Conservation (phyloP, 2,113 vertebrate genomes). For the Aix galericulata region DNA sequence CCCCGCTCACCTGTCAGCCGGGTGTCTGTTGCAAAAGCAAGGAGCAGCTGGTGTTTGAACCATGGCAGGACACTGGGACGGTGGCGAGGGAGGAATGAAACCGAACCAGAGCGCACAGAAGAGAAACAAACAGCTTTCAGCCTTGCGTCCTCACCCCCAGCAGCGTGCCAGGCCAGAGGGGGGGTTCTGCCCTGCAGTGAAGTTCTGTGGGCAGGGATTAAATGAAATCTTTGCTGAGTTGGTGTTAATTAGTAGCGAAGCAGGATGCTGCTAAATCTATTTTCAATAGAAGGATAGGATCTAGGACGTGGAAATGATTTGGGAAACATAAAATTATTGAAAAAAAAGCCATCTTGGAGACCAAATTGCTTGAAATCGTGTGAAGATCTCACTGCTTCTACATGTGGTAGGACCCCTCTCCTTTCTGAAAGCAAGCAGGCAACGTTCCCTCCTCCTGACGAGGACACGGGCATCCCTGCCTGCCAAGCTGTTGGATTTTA, state of each 20-base stretch:
- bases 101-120: background rate
- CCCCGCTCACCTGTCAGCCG: background rate
- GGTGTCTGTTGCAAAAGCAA: background rate
- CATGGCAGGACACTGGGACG: background rate
- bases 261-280: background rate
- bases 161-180: background rate
- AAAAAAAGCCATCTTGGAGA: background rate
- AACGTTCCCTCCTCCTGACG: accelerated
- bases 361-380: background rate
- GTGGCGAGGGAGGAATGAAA: background rate
- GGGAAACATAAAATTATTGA: background rate
- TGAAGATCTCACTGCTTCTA: background rate
- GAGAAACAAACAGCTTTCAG: background rate
- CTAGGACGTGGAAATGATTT: background rate
- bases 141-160: background rate
- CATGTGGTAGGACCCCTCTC: background rate
- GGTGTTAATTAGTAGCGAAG: background rate
- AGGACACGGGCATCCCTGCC: background rate
- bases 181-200: background rate
- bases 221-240: background rate
- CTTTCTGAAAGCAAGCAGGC: background rate
- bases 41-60: background rate
- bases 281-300: background rate
- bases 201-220: background rate
- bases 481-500: background rate